A percentile compares a stretch with the other conserved stretches of the same genome.
These are phyloP conservation scores for Ailurus styani DNA, from an alignment of 2,113 vertebrate genomes.

Conservation along the genomic window DNA sequence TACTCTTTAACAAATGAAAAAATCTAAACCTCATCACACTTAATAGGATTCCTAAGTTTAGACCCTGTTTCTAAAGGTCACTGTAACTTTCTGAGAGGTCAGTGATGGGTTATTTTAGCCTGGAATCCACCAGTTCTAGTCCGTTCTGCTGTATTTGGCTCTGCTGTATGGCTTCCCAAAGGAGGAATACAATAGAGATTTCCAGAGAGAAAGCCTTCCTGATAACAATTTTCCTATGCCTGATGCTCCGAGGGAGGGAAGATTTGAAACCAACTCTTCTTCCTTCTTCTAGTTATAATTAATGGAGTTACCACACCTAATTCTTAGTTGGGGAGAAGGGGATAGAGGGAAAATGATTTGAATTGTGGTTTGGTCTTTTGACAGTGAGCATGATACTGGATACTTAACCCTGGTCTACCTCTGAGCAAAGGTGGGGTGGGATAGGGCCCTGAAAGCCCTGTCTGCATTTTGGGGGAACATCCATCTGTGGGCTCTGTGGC, in stretches of 20 bases:
- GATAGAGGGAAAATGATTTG: background rate
- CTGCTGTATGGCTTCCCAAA: background rate
- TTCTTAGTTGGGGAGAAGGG: background rate
- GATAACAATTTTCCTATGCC: background rate
- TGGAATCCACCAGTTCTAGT: background rate
- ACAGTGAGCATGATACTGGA: background rate
- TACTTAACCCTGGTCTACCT: background rate
- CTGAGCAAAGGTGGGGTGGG: background rate
- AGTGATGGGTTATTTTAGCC: background rate
- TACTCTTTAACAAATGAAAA: background rate
- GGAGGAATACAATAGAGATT: background rate
- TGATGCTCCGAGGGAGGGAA: background rate
- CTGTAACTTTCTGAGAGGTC: background rate
- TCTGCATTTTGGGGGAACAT: background rate
- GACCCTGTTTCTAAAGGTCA: background rate
- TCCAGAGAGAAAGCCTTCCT: background rate
- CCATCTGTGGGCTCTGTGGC: conserved; percentile 43
- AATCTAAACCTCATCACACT: background rate
- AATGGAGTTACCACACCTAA: background rate
- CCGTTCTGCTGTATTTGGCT: background rate
- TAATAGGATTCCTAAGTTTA: background rate
- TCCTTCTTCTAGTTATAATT: background rate
- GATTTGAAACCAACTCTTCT: conserved; percentile 7
- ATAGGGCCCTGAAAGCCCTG: background rate
- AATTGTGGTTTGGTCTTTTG: background rate